phyloP scores from a whole-genome alignment of 2,113 vertebrate species.

The Cromileptes altivelis region DNA sequence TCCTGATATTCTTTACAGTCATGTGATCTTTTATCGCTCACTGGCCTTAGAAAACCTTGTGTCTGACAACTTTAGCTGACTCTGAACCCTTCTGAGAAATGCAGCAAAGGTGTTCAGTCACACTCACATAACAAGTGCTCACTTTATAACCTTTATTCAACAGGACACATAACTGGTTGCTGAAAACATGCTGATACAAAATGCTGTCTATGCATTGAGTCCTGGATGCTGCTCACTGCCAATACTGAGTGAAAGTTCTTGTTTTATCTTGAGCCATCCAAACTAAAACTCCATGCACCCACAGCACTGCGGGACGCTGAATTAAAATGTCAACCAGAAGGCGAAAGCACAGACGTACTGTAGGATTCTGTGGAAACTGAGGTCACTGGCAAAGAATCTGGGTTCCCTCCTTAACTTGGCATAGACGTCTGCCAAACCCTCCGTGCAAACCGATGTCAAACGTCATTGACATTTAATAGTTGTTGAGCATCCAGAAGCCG shows the following conservation, averaged over 20 bases:
- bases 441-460: constrained; percentile 13
- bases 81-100: neutral
- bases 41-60: neutral
- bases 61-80: neutral
- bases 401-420: neutral
- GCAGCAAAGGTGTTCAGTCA: no score
- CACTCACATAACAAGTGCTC: neutral
- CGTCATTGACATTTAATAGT: constrained; percentile 6
- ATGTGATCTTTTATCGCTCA: neutral
- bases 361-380: constrained; percentile 30
- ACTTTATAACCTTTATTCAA: neutral
- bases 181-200: neutral
- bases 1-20: neutral
- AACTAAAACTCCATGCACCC: neutral
- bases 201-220: neutral
- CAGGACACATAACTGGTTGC: neutral
- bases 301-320: neutral
- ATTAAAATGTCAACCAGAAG: constrained; percentile 27
- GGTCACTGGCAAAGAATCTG: constrained; percentile 32
- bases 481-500: neutral
- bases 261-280: constrained; percentile 2
- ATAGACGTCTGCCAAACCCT: constrained; percentile 16
- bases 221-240: neutral
- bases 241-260: neutral
- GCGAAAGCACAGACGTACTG: constrained; percentile 1